A percentile compares a stretch with the other conserved stretches of the same genome.
These are phyloP conservation scores for Ameiurus melas DNA, from an alignment of 2,113 vertebrate genomes.

Conservation along the genomic window DNA sequence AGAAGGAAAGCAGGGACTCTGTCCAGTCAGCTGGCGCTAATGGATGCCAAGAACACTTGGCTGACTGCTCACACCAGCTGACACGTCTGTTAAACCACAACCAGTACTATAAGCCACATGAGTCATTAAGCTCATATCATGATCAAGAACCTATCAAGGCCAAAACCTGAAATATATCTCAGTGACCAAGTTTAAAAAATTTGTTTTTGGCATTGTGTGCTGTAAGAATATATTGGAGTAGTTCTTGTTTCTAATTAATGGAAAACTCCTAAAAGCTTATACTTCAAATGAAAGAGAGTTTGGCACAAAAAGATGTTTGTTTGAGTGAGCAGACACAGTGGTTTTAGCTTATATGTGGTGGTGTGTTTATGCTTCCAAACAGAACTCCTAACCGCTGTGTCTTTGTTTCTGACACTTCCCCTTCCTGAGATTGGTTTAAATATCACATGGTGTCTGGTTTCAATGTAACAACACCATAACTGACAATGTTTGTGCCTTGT, in stretches of 20 bases:
- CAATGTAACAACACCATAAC: neutral
- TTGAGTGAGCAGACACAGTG: neutral
- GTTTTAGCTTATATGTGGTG: neutral
- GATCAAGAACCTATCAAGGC: neutral
- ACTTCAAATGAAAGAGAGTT: neutral
- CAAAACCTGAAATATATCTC: neutral
- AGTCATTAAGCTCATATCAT: constrained; percentile 10
- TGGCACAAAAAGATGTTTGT: neutral
- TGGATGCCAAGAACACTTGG: constrained; percentile 57
- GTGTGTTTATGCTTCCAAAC: neutral
- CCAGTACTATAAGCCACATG: constrained; percentile 13
- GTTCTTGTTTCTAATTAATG: neutral
- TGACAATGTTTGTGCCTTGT: neutral
- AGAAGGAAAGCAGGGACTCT: constrained; percentile 49
- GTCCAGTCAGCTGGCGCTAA: constrained; percentile 65
- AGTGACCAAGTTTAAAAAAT: neutral
- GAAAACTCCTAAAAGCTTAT: neutral
- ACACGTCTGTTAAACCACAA: constrained; percentile 41
- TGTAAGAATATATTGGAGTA: neutral
- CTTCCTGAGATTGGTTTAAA: neutral
- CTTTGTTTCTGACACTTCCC: neutral
- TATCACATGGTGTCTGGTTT: neutral
- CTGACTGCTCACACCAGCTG: constrained; percentile 50
- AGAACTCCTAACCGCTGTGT: neutral
- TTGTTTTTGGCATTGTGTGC: neutral